Evolutionary conservation across 2,113 vertebrate species (phyloP).

Genomic region (Azemiops feae): DNA sequence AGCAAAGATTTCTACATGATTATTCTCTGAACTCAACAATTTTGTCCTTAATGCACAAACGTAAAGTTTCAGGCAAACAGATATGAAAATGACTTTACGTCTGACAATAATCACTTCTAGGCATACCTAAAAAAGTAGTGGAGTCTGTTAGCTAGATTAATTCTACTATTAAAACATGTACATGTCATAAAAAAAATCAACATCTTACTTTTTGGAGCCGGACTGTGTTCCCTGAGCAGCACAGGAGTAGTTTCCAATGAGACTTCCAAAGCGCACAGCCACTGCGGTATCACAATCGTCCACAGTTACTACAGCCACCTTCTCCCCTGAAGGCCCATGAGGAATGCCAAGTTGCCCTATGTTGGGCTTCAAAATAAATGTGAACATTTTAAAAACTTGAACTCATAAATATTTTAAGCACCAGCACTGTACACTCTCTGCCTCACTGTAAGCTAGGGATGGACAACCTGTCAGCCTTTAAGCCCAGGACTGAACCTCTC

Average conservation of each 20-base stretch:
- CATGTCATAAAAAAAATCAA: neutral
- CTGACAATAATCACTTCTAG: neutral
- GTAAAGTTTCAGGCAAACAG: neutral
- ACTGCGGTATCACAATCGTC: constrained; percentile 93
- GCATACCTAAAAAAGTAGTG: neutral
- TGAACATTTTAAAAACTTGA: neutral
- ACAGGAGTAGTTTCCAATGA: constrained; percentile 92
- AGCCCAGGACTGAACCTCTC: neutral
- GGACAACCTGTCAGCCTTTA: neutral
- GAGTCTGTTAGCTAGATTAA: neutral
- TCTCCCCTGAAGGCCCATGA: constrained; percentile 92
- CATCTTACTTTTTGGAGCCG: constrained; percentile 91
- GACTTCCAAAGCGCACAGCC: constrained; percentile 86
- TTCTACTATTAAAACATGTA: neutral
- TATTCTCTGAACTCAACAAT: neutral
- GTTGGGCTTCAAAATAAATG: constrained; percentile 79
- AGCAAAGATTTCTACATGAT: neutral
- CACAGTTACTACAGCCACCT: constrained; percentile 92
- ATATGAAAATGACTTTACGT: neutral
- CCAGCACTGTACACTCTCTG: neutral
- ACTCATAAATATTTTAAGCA: neutral
- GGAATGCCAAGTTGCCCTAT: constrained; percentile 89
- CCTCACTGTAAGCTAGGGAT: neutral
- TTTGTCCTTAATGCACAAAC: neutral
- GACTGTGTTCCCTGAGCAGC: constrained; percentile 95